Base-by-base conservation (phyloP, 1,140 invertebrate species). In the Parasteatoda tepidariorum region DNA sequence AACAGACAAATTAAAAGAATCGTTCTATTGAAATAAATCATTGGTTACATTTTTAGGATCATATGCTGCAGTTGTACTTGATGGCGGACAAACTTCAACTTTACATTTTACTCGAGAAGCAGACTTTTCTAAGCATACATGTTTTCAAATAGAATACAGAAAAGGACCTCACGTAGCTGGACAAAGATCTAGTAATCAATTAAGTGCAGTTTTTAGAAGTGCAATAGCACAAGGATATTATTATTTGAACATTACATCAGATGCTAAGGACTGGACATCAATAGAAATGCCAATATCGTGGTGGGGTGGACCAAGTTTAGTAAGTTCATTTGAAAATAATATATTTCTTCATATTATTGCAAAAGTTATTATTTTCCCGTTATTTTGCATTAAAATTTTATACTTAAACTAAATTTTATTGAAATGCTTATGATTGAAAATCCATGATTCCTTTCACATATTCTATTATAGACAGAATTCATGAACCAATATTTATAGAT, bases 261-360 rank as follows among this genome's bases (percentile, higher is more conserved):
- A 82, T 38, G 55, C 78, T 48, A 82, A 82, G 28, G 78, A 82
- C 13, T 82, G 78, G 78, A 82, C 78, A 22, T 61, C 78, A 18
- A 48, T 82, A 24, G 78, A 82, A 67, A n/a, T 82, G n/a, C 78
- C 78, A n/a, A 66, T 82, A 13, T 82, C 78, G 38, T 82, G 78
- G 78, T 82, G 78, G 78, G 66, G 78, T 41, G 78, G 66, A 59
- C 41, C 78, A 59, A 62, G 78, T 9, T 30, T 82, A 22, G 78
- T 82, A 70, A 71, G 62, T 31, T 48, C 11, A 59, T 62, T 26
- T 2, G n/a, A 26, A 28, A 22, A 26, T 7, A 30, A 55, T 54
- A 7, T 22, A 28, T 54, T 70, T 15, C 28, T n/a, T n/a, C n/a
- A n/a, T n/a, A n/a, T n/a, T n/a, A n/a, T n/a, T n/a, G n/a, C n/a